Conservation (phyloP, 2,113 vertebrate species). For the Hydrolagus affinis region DNA sequence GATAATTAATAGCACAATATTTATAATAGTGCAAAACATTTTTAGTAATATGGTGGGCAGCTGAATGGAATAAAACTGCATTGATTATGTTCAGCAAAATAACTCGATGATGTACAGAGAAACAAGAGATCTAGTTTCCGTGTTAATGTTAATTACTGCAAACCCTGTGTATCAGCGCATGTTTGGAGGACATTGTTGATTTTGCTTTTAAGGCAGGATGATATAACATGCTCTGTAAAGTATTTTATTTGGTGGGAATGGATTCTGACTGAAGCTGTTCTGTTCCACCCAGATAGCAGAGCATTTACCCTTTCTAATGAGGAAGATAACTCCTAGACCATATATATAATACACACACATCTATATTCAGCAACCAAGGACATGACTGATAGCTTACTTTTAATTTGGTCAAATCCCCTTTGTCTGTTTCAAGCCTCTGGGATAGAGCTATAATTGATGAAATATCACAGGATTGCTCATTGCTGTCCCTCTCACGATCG, state of each 20-base stretch:
- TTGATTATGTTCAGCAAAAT: too few relatives aligned
- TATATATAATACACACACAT: too few relatives aligned
- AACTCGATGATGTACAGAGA: too few relatives aligned
- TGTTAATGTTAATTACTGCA: neutral
- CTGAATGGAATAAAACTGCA: too few relatives aligned
- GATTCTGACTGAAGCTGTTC: neutral
- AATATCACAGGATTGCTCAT: neutral
- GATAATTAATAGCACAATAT: too few relatives aligned
- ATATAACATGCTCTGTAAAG: neutral
- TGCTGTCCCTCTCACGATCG: slow-evolving; percentile 3
- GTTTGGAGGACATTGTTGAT: neutral
- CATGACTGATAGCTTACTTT: slow-evolving; percentile 28
- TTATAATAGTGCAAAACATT: too few relatives aligned
- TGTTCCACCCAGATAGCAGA: neutral
- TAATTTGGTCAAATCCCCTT: slow-evolving; percentile 23
- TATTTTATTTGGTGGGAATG: neutral
- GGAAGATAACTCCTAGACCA: neutral
- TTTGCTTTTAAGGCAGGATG: neutral
- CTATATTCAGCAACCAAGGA: neutral
- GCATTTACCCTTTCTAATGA: slow-evolving; percentile 8
- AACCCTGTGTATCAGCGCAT: neutral
- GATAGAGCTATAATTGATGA: slow-evolving; percentile 21
- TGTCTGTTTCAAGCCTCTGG: neutral
- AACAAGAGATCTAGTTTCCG: neutral
- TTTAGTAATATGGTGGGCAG: too few relatives aligned